A percentile compares a stretch with the other conserved stretches of the same genome.
phyloP scores from a whole-genome alignment of 35 echinoderm and acorn worm species.

The Diadema setosum region DNA sequence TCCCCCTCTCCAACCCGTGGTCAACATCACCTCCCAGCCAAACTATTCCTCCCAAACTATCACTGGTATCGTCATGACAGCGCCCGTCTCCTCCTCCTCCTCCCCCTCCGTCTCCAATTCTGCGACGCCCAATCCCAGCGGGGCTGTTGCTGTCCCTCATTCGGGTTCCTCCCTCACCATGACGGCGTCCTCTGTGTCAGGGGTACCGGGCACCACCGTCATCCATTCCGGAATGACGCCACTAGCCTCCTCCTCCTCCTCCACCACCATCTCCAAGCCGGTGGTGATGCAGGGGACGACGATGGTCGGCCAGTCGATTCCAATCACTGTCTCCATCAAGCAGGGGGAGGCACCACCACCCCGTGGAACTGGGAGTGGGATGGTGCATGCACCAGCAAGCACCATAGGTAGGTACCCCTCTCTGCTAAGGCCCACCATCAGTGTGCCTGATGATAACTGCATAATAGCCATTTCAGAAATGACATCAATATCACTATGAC shows the following conservation, averaged over 20 bases:
- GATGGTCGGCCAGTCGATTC: not conserved
- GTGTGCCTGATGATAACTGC: too few relatives aligned
- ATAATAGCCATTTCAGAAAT: too few relatives aligned
- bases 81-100: not conserved
- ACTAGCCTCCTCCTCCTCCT: not conserved
- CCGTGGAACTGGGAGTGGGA: not conserved
- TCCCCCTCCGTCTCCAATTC: not conserved
- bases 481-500: too few relatives aligned
- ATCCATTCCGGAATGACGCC: not conserved
- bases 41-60: not conserved
- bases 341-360: not conserved
- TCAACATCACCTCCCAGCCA: not conserved
- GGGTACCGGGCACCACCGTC: not conserved
- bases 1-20: not conserved
- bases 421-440: too few relatives aligned
- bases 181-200: not conserved
- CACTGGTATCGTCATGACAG: constrained; percentile 39
- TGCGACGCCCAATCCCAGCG: too few relatives aligned
- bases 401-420: not conserved
- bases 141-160: not conserved
- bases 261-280: not conserved
- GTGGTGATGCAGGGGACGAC: not conserved
- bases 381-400: not conserved
- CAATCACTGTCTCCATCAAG: not conserved
- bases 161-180: not conserved